Evolutionary conservation across 2,113 vertebrate genomes (phyloP).

Genomic region (Zosterops borbonicus): DNA sequence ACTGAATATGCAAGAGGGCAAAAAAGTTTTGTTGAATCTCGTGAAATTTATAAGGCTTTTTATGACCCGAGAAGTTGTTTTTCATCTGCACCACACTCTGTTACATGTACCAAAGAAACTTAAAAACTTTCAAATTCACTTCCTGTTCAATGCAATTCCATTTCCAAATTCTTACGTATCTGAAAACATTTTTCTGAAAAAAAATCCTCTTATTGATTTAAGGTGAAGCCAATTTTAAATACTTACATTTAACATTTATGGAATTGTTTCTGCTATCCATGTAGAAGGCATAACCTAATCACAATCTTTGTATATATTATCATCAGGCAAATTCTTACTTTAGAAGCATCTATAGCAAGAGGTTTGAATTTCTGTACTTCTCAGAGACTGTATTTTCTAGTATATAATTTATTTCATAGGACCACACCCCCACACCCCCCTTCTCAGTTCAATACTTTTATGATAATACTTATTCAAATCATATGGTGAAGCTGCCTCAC

Average conservation of each 20-base stretch:
- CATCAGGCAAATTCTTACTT: not conserved
- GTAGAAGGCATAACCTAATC: not conserved
- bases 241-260: not conserved
- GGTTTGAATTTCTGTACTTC: not conserved
- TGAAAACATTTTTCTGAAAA: not conserved
- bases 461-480: not conserved
- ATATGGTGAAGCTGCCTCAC: not conserved
- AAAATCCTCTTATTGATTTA: not conserved
- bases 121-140: not conserved
- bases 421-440: accelerated
- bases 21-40: not conserved
- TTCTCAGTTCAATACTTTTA: not conserved
- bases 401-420: not conserved
- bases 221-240: not conserved
- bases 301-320: not conserved
- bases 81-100: not conserved
- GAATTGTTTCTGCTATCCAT: not conserved
- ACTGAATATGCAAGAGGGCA: not conserved
- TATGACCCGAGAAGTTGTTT: not conserved
- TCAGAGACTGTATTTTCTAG: not conserved
- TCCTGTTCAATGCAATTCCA: not conserved
- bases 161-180: not conserved
- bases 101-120: not conserved
- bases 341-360: not conserved
- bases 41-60: not conserved